phyloP scores from a whole-genome alignment of 2,113 vertebrate genomes.

The Puntigrus tetrazona region DNA sequence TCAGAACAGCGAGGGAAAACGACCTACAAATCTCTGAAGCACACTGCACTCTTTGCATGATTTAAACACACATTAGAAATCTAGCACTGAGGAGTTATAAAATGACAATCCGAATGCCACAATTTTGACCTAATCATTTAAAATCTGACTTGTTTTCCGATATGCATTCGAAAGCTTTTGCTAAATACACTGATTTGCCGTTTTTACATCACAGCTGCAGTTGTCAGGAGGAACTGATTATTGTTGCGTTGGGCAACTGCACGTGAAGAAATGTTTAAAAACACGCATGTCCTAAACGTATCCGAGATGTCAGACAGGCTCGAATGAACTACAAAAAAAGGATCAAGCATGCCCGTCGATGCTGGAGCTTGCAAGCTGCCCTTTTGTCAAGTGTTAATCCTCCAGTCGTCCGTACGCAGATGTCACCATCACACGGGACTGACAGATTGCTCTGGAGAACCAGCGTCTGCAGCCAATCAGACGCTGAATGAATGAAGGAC shows the following conservation, averaged over 20 bases:
- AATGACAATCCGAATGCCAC: not conserved
- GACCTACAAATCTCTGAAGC: constrained; percentile 36
- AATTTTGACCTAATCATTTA: not conserved
- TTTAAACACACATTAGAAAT: not conserved
- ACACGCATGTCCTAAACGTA: not conserved
- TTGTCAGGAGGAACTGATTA: constrained; percentile 29
- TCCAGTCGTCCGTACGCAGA: constrained; percentile 77
- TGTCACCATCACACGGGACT: constrained; percentile 72
- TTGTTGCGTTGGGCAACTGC: constrained; percentile 25
- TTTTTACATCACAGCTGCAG: not conserved
- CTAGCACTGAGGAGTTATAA: not conserved
- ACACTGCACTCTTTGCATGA: not conserved
- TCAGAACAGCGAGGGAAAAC: constrained; percentile 48
- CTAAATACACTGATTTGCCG: not conserved
- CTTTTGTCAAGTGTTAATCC: constrained; percentile 73
- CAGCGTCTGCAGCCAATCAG: constrained; percentile 69
- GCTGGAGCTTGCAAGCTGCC: constrained; percentile 64
- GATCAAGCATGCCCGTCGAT: constrained; percentile 59
- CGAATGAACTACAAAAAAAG: constrained; percentile 57
- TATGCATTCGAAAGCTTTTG: not conserved
- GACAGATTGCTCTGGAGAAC: constrained; percentile 72
- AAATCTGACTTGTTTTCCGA: not conserved
- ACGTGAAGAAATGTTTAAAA: constrained; percentile 8
- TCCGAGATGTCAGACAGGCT: constrained; percentile 32
- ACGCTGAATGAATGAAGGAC: constrained; percentile 63